Conservation (phyloP, 2,797 vertebrate species). For the Phylloscopus collybita region DNA sequence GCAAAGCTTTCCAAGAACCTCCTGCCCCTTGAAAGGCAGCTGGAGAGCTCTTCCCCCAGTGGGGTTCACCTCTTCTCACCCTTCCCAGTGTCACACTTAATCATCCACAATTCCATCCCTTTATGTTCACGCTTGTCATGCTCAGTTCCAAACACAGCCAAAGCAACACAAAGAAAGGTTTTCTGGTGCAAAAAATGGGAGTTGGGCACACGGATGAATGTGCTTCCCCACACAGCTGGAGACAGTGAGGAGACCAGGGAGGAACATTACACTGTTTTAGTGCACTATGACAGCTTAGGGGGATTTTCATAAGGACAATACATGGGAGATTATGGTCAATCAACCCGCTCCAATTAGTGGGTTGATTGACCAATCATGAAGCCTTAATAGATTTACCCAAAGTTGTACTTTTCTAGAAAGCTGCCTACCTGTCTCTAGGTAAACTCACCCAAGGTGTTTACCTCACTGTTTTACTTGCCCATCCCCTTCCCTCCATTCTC, state of each 20-base stretch:
- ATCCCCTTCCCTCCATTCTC: not conserved
- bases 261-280: not conserved
- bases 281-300: not conserved
- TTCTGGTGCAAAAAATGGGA: not conserved
- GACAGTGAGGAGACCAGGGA: not conserved
- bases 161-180: not conserved
- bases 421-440: not conserved
- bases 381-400: not conserved
- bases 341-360: not conserved
- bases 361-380: not conserved
- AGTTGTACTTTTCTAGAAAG: not conserved
- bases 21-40: not conserved
- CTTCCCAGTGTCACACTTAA: not conserved
- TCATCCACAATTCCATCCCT: not conserved
- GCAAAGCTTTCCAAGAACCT: not conserved
- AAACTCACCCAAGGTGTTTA: not conserved
- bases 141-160: not conserved
- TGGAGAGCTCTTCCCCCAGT: not conserved
- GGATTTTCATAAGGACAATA: not conserved
- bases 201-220: rapidly evolving
- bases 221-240: not conserved
- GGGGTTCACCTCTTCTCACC: slow-evolving; percentile 14
- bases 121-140: not conserved
- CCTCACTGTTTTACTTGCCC: not conserved
- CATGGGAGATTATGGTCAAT: slow-evolving; percentile 7